Evolutionary conservation across 2,113 vertebrate genomes (phyloP), one percentile per base, ranked within the genome.

Genomic region (Myiozetetes cayanensis): DNA sequence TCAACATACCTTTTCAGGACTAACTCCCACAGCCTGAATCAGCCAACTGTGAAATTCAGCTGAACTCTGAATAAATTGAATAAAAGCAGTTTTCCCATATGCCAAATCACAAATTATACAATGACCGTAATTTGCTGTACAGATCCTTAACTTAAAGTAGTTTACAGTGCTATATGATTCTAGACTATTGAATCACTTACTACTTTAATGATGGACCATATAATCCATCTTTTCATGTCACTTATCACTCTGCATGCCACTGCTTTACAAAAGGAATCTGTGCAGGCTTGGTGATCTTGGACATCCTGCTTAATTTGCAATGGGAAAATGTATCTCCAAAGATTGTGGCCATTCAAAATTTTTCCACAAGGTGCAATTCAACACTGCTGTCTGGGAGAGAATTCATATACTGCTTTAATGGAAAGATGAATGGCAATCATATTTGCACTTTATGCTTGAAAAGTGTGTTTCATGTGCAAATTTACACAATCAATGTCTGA

Each of bases 1-100:
- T 84, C 83, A 75, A 91, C 77, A 59, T 50, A 94, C 89, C 89
- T 96, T 90, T 91, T 55, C 86, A 93, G 77, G 83, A 94, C 73
- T 90, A 81, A 94, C 80, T 97, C 95, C 90, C 65, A 93, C 86
- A 94, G 93, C 67, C 91, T 93, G 52, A 93, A 78, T 87, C 94
- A 95, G 65, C 61, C 89, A 97, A 94, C 89, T 84, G 71, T 93
- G 76, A 92, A 92, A 90, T 87, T 93, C 86, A 92, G 83, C 31
- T 80, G 83, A 96, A 85, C 80, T 63, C 79, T 33, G 43, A 94
- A 84, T 88, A 93, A 90, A 89, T 71, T 14, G 28, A 68, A 78
- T 74, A 81, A 90, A 86, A 67, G 17, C 86, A 92, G 46, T 23
- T 84, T 89, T 90, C 52, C 76, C 53, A 68, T 76, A 62, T 70